Percentiles rank a stretch among this genome's conserved stretches.
These are phyloP conservation scores for Tychaedon coryphoeus DNA, from an alignment of 2,113 vertebrate genomes.

Conservation along the genomic window DNA sequence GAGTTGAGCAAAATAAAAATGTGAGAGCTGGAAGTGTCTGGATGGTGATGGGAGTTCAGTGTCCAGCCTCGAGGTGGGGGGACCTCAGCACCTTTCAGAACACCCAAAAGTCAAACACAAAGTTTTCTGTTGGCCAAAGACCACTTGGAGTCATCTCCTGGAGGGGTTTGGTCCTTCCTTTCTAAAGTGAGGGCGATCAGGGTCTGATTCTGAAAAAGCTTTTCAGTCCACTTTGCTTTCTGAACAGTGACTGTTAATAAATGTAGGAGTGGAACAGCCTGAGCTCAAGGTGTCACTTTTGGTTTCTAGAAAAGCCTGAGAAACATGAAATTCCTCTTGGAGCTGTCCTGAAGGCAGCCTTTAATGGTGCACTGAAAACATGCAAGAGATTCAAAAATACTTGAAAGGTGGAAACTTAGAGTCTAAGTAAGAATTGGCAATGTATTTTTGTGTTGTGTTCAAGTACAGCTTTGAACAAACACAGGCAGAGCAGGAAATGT, in stretches of 20 bases:
- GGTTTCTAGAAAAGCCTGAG: neutral
- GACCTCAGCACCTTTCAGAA: neutral
- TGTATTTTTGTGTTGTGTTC: neutral
- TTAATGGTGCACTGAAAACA: fast-evolving
- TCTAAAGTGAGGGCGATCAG: too few relatives aligned
- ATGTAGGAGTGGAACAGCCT: neutral
- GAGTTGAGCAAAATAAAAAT: neutral
- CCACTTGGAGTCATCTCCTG: fast-evolving
- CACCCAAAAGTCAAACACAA: neutral
- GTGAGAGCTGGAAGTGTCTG: neutral
- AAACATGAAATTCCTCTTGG: neutral
- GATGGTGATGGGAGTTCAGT: neutral
- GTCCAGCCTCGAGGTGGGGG: neutral
- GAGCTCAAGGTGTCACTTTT: neutral
- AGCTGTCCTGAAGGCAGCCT: neutral
- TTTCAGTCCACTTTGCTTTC: neutral
- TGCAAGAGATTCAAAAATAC: neutral
- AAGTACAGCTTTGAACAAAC: neutral
- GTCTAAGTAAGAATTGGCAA: neutral
- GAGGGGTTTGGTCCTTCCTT: neutral
- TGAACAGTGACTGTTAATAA: neutral
- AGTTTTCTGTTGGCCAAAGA: neutral
- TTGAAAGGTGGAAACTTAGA: neutral
- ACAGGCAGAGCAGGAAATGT: neutral
- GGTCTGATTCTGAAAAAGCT: neutral